phyloP scores from a whole-genome alignment of 2,888 invertebrate genomes.

The Parelbella ahira region DNA sequence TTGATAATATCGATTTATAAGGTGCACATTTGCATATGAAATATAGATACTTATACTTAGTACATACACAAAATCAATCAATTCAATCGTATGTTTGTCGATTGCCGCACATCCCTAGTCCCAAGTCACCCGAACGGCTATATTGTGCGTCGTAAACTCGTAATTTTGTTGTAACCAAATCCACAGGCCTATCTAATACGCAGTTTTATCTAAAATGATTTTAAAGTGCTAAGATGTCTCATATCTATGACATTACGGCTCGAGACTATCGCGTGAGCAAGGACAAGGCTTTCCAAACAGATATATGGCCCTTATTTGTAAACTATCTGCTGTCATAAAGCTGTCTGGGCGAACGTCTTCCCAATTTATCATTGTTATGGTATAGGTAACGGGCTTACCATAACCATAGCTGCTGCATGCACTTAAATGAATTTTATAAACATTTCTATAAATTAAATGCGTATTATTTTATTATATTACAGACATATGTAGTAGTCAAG shows the following conservation, averaged over 20 bases:
- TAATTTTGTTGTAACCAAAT: constrained; percentile 71
- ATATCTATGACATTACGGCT: constrained; percentile 44
- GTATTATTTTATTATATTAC: too few species aligned
- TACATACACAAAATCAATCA: too few species aligned
- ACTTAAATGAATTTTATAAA: constrained; percentile 3
- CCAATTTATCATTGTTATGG: constrained; percentile 55
- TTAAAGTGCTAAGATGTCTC: constrained; percentile 60
- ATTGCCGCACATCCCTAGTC: constrained; percentile 27
- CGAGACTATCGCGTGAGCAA: constrained; percentile 27
- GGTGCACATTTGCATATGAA: too few species aligned
- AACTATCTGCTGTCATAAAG: constrained; percentile 58
- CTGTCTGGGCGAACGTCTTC: constrained; percentile 53
- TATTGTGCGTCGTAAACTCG: constrained; percentile 68
- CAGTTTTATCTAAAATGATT: constrained; percentile 68
- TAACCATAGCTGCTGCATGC: constrained; percentile 27
- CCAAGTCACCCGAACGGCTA: constrained; percentile 52
- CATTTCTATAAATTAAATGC: constrained; percentile 14
- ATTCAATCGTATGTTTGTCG: neutral
- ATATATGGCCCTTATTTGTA: constrained; percentile 67
- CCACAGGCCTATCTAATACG: constrained; percentile 54
- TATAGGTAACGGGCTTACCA: constrained; percentile 31
- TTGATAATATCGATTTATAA: too few species aligned
- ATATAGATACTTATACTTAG: too few species aligned
- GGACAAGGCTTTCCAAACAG: constrained; percentile 43
- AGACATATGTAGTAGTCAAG: too few species aligned